Base-by-base conservation (phyloP, 2,113 vertebrate species). In the Microcebus lehilahytsara region DNA sequence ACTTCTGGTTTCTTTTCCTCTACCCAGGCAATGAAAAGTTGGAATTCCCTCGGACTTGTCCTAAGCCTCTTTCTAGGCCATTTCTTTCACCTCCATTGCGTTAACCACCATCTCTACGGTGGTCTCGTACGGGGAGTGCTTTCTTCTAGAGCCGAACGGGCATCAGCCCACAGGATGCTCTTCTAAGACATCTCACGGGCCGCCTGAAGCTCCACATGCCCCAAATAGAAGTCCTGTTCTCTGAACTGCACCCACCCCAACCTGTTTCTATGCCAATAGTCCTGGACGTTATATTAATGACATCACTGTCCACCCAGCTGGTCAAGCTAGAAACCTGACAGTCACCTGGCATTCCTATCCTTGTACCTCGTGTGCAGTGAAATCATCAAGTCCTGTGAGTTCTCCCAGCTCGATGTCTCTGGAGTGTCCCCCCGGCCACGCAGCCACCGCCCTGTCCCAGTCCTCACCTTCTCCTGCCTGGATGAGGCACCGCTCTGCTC, bases 361-460 rank as follows among this genome's bases (percentile, higher is more conserved):
- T 49, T 32, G 20, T 23, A 34, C 27, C 9, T 84, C 16, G 2
- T 9, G 17, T 60, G 51, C 40, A 12, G 25, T 7, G 13, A 23
- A 23, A 37, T 42, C 42, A 30, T 20, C 6, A 12, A 11, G n/a
- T 74, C 58, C 56, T 81, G 42, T 86, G 83, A 34, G 62, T 51
- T 49, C 62, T 40, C 5, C 9, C 16, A 58, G 27, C 27, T 37
- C 19, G 1, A 0, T 4, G 0, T 27, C 30, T 72, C 10, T 25
- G 17, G 9, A 49, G 37, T 3, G 5, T 60, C 86, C 81, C 34
- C 13, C 10, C 10, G n/a, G 9, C 22, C 20, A 23, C 20, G 40
- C 1, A 22, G 32, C 9, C 32, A 51, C 2, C 42, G 9, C 11
- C 6, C 30, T 51, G 30, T 34, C 42, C 14, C 1, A 51, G 60